Base-by-base conservation (phyloP, 2,888 invertebrate species). In the Noctua comes region DNA sequence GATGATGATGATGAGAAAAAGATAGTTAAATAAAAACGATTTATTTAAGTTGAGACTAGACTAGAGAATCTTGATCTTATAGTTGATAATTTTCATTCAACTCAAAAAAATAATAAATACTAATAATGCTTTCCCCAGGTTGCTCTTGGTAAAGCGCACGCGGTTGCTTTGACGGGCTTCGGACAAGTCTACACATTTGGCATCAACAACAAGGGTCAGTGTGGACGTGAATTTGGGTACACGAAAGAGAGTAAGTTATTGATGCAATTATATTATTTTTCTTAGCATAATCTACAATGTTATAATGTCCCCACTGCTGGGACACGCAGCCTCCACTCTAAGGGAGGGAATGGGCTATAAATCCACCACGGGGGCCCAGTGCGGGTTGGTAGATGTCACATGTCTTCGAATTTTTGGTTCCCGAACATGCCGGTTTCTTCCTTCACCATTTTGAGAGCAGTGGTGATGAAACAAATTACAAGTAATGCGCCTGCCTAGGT, bases 131-230 rank as follows among this genome's bases (percentile, higher is more conserved):
- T 66, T 80, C 95, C 95, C 0, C 97, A 98, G 96, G 98, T 99
- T 7, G 98, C 98, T 0, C 95, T 99, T 79, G 99, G 99, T 5
- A 99, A 99, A 95, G 99, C 99, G 0, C 99, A 99, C 91, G 98
- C 98, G n/a, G 98, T 99, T 0, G 98, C 98, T 0, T 96, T 99
- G 21, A 99, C 98, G 24, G 98, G 97, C 88, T 98, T 98, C 92
- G 99, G 99, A 0, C 98, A 98, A 88, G 98, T 99, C 6, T 99
- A 98, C 93, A 99, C 99, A 0, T 99, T 99, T 94, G 99, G 99
- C 10, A 98, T 99, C 83, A 99, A 99, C 95, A 99, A 99, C 93
- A 99, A 99, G 93, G 99, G 99, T 1, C 99, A 99, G 93, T 99
- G 99, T 95, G 99, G 99, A 8, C 97, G 99, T 84, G 99, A 99